Base-by-base conservation (phyloP, 2,888 invertebrate genomes). In the Xestoiulus laeticollis region DNA sequence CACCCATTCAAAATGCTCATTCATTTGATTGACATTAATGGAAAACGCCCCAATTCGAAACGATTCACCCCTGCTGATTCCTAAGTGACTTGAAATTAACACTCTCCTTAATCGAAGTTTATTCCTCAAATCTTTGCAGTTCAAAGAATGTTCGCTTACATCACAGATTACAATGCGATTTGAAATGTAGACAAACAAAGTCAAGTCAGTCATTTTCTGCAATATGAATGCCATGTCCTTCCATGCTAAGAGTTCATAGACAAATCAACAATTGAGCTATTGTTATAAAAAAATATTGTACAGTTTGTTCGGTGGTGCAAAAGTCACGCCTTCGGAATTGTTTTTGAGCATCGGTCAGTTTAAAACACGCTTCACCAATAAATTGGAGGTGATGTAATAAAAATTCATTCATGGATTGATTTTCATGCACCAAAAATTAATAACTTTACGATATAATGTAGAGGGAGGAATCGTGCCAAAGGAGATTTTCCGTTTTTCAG, bases 21-120 rank as follows among this genome's bases (percentile, higher is more conserved):
- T 78, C 78, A 78, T 30, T 30, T 78, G 78, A 78, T 30, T 78
- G 78, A 78, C 78, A 78, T 78, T 78, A 78, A 78, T 78, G 78
- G 78, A 30, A 26, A 78, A 78, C 78, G 78, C 78, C 78, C 78
- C 78, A 30, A 78, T 26, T 78, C 78, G 78, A 78, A 78, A 14
- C 78, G 78, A 78, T 78, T 78, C 78, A 78, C 78, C 78, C 78
- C 78, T 78, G 78, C 78, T 78, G 78, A 1, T 30, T 78, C 78
- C 12, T 78, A 78, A 78, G 78, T 78, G 78, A 30, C 78, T 78
- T 14, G 78, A 78, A 78, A 78, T 78, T 78, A 78, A 78, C 78
- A 78, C 78, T 78, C 30, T 30, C 12, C 78, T 78, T 16, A 26
- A 14, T 26, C 30, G 26, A 26, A 78, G 78, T 30, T 26, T 14